Base-by-base conservation (phyloP, 2,797 vertebrate genomes). In the Sebastes taczanowskii region DNA sequence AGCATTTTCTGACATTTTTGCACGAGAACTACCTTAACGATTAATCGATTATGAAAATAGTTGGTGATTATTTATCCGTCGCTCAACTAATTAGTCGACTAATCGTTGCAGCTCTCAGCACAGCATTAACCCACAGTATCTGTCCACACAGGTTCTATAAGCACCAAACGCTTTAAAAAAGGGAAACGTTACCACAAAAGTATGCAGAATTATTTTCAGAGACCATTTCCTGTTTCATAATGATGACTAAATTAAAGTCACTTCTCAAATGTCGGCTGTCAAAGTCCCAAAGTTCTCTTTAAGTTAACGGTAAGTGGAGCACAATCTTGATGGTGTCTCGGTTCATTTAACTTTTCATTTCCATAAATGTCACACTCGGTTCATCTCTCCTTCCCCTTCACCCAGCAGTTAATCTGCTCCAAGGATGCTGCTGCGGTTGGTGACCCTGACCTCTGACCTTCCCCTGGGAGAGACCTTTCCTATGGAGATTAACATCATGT, bases 361-460 rank as follows among this genome's bases (percentile, higher is more conserved):
- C 38, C 49, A 78, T 35, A 46, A 73, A 76, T 18, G 58, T 80
- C 77, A 79, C 23, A 49, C 53, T 22, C 18, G 0, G 25, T 46
- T 74, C 56, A 73, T 46, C 62, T 46, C 18, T 2, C 16, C 16
- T 18, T 70, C 35, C 18, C 46, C 7, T 34, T 32, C 20, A 67
- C 11, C 27, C 61, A 35, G 25, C 61, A 30, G 55, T 58, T 65
- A 71, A 61, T 64, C 79, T 38, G 80, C 30, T 70, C n/a, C 77
- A 56, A 53, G 34, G 76, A 79, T 69, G 63, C 66, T 82, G 79
- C 85, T 78, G 77, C 85, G 75, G 77, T 23, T 32, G 55, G 75
- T 90, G 81, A 78, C 74, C 83, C 73, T 90, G 88, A 92, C 86
- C 89, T 68, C 77, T 86, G 88, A 84, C 84, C 88, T 72, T 35